Base-by-base conservation (phyloP, 2,113 vertebrate genomes). In the Motacilla alba region DNA sequence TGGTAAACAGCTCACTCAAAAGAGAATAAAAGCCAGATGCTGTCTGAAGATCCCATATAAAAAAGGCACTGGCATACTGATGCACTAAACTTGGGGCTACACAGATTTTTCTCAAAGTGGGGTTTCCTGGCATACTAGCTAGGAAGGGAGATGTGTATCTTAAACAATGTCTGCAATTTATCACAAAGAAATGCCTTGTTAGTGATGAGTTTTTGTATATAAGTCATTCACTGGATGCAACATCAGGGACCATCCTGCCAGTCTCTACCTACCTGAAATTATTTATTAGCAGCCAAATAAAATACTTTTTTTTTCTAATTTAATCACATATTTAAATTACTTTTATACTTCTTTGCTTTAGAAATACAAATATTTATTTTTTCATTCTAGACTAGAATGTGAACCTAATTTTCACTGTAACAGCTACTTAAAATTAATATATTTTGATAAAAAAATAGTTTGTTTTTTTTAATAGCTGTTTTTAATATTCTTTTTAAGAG, bases 401-500 rank as follows among this genome's bases (percentile, higher is more conserved):
- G 50, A 78, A 88, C 88, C 50, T 74, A 66, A 49, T 46, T 90
- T 92, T 63, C 60, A 70, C 28, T 86, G 28, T 26, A 94, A 77
- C 11, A 67, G 33, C 39, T 83, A 70, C 39, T 94, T 66, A 92
- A 94, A 93, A 93, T 83, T 93, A 24, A 77, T 63, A 58, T 10
- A 50, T 92, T 92, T 92, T 94, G 62, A 80, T 77, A 63, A 87
- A 88, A 87, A 95, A 83, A 88, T 24, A 83, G 47, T 39, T 35
- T 35, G 35, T 35, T 35, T 35, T 35, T 35, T 35, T 35, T 70
- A 75, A 81, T 68, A 77, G 68, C 14, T 90, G 46, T 8, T 95
- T 86, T 90, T 83, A 89, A 88, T 93, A 80, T 80, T 83, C 50
- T 77, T 95, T 93, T 94, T 93, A 93, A 95, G 55, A 92, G 18